Base-by-base conservation (phyloP, 92 coral and sea anemone species). In the Phenganax stokvisi region DNA sequence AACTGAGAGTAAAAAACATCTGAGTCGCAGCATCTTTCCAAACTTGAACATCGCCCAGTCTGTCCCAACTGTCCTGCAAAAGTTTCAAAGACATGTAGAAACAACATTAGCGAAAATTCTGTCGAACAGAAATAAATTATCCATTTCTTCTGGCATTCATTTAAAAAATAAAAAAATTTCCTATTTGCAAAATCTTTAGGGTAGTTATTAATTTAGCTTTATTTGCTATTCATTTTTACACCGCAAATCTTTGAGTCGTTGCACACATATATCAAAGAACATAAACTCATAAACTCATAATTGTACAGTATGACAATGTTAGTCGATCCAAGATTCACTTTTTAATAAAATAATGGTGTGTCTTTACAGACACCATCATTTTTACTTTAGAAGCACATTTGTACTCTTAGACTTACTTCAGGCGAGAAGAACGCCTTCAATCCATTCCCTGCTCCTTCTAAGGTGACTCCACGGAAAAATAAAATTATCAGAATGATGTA, bases 391-490 rank as follows among this genome's bases (percentile, higher is more conserved):
- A 7, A 7, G 25, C 25, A 8, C 13, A 1, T 15, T 61, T 61
- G 6, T 61, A 61, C 25, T 61, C 6, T 61, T 7, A 61, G 27
- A 8, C n/a, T 60, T 79, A 79, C 83, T 51, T 91, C 92, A 20
- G 98, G 98, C 1, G 87, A 81, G 78, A 93, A 85, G 80, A 91
- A 93, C 75, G 92, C 90, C 63, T 83, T 1, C 53, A 93, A 87
- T 10, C 98, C 98, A 11, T 85, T 85, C 15, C 75, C 81, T 0
- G 98, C 94, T 9, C 98, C 98, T 0, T 92, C 97, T 53, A 93
- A 83, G 8, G 98, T 93, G 9, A 92, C 98, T 16, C 98, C 98
- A 30, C 98, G 97, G 82, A 93, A 89, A 85, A 93, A 86, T 52
- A 93, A 91, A 66, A 93, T 93, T 57, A 93, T 86, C n/a, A 93